Evolutionary conservation across 2,888 invertebrate genomes (phyloP).

Genomic region (Brachypalpus laphriformis): DNA sequence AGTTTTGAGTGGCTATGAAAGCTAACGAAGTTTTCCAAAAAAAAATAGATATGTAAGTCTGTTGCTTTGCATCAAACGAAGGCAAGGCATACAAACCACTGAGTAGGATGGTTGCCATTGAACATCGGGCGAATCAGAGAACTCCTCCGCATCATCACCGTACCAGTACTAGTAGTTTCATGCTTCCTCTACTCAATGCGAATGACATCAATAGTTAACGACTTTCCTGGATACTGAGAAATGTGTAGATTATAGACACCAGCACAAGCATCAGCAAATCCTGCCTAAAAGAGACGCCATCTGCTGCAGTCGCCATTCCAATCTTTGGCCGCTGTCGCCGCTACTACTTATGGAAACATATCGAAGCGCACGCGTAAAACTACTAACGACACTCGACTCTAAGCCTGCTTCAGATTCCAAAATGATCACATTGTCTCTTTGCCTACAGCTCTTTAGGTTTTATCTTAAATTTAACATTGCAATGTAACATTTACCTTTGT

Average conservation of each 20-base stretch:
- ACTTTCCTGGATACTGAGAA: no score
- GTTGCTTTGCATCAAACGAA: background rate
- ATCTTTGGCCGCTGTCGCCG: background rate
- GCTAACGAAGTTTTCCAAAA: background rate
- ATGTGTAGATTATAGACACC: background rate
- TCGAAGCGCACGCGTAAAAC: background rate
- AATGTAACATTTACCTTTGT: conserved; percentile 81
- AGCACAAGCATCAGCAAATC: background rate
- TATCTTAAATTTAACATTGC: conserved; percentile 64
- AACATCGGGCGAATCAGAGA: background rate
- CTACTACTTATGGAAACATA: background rate
- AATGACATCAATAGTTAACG: background rate
- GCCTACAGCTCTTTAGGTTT: conserved; percentile 14
- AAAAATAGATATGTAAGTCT: background rate
- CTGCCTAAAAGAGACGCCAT: background rate
- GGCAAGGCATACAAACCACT: background rate
- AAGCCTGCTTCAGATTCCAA: conserved; percentile 70
- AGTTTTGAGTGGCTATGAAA: background rate
- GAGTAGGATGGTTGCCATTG: no score
- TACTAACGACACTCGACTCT: background rate
- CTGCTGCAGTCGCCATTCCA: background rate
- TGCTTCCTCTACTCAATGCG: no score
- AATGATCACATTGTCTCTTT: conserved; percentile 20
- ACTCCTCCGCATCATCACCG: background rate
- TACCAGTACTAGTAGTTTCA: no score